Percentiles rank a stretch among this genome's conserved stretches.
These are phyloP conservation scores for Drosophila ochracea DNA, from an alignment of 2,888 invertebrate species.

Conservation along the genomic window DNA sequence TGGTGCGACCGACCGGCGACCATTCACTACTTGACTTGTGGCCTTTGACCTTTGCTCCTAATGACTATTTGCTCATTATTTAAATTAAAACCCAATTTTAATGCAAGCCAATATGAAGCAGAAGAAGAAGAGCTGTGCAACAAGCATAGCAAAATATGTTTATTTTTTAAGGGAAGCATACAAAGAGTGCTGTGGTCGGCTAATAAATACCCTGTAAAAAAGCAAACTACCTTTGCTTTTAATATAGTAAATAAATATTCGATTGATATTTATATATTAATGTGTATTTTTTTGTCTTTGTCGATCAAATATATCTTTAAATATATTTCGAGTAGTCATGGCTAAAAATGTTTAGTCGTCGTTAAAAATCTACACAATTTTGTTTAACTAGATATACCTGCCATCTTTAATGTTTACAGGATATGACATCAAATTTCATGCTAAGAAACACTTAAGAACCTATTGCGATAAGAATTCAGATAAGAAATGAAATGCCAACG, in stretches of 20 bases:
- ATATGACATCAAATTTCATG: neutral
- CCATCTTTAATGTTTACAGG: neutral
- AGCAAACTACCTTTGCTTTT: neutral
- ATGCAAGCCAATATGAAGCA: conserved; percentile 40
- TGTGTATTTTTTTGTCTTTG: too few species aligned
- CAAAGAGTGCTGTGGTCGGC: neutral
- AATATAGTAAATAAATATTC: neutral
- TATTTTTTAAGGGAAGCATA: conserved; percentile 29
- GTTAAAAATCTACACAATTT: neutral
- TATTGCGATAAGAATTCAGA: conserved; percentile 9
- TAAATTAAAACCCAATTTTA: conserved; percentile 68
- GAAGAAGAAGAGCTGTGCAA: conserved; percentile 19
- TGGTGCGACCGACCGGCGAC: conserved; percentile 10
- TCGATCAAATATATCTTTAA: too few species aligned
- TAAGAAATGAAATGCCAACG: conserved; percentile 13
- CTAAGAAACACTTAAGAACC: conserved; percentile 24
- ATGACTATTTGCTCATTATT: conserved; percentile 66
- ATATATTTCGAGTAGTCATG: too few species aligned
- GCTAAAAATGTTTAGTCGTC: too few species aligned
- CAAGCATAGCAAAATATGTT: conserved; percentile 18
- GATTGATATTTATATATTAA: too few species aligned
- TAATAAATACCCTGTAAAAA: neutral
- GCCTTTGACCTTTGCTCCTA: conserved; percentile 39
- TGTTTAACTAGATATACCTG: neutral
- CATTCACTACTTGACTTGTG: conserved; percentile 24